A percentile compares a stretch with the other conserved stretches of the same genome.
Conservation (phyloP, 2,797 vertebrate genomes). For the Leptatherina wallacei region DNA sequence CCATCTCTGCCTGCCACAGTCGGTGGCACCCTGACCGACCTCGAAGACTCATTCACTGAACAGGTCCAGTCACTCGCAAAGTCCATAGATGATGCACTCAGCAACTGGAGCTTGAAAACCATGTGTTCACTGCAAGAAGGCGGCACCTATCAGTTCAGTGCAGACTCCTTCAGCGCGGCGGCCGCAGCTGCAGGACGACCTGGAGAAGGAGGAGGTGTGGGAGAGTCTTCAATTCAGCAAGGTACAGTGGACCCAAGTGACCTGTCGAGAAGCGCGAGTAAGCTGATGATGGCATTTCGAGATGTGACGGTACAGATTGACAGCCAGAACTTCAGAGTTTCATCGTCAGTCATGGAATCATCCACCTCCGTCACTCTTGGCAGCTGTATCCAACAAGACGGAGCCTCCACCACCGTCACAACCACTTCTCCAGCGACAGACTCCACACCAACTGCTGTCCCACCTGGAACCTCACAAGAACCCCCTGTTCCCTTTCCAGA, state of each 20-base stretch:
- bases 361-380: constrained; percentile 91
- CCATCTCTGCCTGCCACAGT: constrained; percentile 92
- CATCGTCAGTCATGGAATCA: constrained; percentile 89
- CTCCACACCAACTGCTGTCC: constrained; percentile 32
- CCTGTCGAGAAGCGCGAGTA: constrained; percentile 89
- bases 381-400: constrained; percentile 84
- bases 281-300: constrained; percentile 98
- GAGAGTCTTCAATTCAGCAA: constrained; percentile 65
- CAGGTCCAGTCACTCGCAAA: constrained; percentile 98
- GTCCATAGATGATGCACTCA: constrained; percentile 97
- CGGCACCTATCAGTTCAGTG: constrained; percentile 89
- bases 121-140: constrained; percentile 97
- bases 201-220: constrained; percentile 72
- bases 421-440: constrained; percentile 48
- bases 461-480: constrained; percentile 51
- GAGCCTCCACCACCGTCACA: constrained; percentile 39
- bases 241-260: constrained; percentile 81
- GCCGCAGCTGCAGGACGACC: constrained; percentile 55
- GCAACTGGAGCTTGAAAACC: constrained; percentile 98
- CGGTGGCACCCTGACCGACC: constrained; percentile 91
- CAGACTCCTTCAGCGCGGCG: constrained; percentile 87
- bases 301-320: constrained; percentile 97
- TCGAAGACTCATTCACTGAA: constrained; percentile 98
- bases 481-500: constrained; percentile 52
- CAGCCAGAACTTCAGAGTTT: constrained; percentile 94